Evolutionary conservation across 2,888 invertebrate genomes (phyloP), one percentile per base, ranked within the genome.

Genomic region (Platycheirus rosarum): DNA sequence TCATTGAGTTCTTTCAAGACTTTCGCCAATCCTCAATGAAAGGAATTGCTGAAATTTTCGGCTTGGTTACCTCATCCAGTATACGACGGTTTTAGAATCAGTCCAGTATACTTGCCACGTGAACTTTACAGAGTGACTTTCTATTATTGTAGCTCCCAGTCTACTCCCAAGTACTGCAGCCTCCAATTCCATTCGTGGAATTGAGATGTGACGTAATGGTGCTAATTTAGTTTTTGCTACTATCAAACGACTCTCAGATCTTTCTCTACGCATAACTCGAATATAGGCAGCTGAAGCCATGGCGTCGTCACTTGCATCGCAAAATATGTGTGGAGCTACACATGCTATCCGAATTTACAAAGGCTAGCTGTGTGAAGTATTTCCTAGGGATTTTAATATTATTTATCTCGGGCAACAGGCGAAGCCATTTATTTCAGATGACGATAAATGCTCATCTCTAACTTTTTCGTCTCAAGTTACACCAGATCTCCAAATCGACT

Each of bases 11-110:
- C 55, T 42, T 13, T 84, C 77, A 46, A 23, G 73, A 23, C 78
- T 85, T 44, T 86, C 85, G 0, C 82, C 85, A 2, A 86, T 66
- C 18, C 86, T 53, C 37, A 77, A 57, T 0, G 86, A 76, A 18
- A 84, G 84, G 35, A 84, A 86, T 26, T 85, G 82, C 62, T 74
- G 75, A 35, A 85, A 78, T 55, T 79, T 84, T 57, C 84, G 68
- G 0, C 70, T 68, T 7, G 85, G 78, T 14, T 84, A 84, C 44
- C 66, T 49, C n/a, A 86, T 35, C 86, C 86, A 86, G 44, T 68
- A 70, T 26, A 86, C 32, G 13, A 84, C 85, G 11, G 77, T 85
- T 51, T 55, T 79, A 2, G 86, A 86, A 51, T 87, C 86, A 2
- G 85, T 76, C 86, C 85, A 86, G 48, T 80, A 85, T 6, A 63